Evolutionary conservation across 2,113 vertebrate genomes (phyloP), one percentile per base, ranked within the genome.

Genomic region (Gallinago paraguaiae): DNA sequence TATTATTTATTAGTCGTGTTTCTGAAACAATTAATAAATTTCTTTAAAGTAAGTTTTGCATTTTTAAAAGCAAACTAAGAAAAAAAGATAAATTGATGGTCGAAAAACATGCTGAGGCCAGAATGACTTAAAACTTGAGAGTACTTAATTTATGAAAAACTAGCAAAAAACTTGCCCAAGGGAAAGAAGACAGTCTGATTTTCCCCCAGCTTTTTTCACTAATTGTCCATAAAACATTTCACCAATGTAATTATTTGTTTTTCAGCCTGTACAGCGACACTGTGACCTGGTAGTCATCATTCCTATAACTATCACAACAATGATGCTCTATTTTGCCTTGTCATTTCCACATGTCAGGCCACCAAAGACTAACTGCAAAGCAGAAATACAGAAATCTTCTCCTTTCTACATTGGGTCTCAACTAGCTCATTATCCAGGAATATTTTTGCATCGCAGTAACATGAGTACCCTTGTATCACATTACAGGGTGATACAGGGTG

Each of bases 11-110:
- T 89, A 53, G 12, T 77, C 51, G 24, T 31, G 13, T 11, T 69
- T 69, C 53, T 72, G 35, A 82, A 84, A 19, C 41, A 79, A 50
- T 8, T 37, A 60, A 53, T 25, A 48, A 28, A 41, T 61, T 10
- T 17, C 20, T 69, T 35, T 6, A 35, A 67, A 92, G 3, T 50
- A 75, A 68, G 25, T 54, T 61, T 37, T 1, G 3, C 0, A 0
- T 61, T 67, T 80, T 81, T 18, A 46, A 63, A 87, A 77, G 22
- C 0, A 1, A 7, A 43, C 5, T n/a, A 18, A 1, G 0, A 20
- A 70, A 76, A 76, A 67, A 89, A 75, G 10, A 85, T n/a, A 92
- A 85, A 56, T 8, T 53, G 10, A 46, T 35, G 25, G 20, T 8
- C 3, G 3, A 75, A 92, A 92, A 88, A 27, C 23, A 64, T 0